phyloP scores from a whole-genome alignment of 2,888 invertebrate genomes.

The Lysandra coridon region DNA sequence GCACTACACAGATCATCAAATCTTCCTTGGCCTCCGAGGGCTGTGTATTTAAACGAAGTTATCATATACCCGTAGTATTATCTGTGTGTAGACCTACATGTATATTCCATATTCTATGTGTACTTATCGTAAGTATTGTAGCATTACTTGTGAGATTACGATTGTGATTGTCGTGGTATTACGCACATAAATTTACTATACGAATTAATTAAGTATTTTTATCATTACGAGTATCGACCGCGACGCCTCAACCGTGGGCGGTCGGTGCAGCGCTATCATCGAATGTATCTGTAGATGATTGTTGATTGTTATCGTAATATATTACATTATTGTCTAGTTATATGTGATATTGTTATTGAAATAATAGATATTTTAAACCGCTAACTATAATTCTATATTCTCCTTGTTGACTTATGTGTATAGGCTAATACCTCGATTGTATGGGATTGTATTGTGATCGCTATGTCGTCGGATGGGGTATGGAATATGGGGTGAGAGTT shows the following conservation, averaged over 20 bases:
- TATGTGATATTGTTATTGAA: constrained; percentile 80
- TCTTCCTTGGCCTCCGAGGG: constrained; percentile 21
- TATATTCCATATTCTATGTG: constrained; percentile 34
- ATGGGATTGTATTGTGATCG: background rate
- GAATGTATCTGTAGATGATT: constrained; percentile 63
- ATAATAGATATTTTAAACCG: constrained; percentile 72
- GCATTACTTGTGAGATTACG: constrained; percentile 19
- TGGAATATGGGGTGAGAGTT: background rate
- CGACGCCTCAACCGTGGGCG: background rate
- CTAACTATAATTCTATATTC: constrained; percentile 67
- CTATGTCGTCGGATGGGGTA: background rate
- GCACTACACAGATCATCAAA: constrained; percentile 25
- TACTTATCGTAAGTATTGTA: constrained; percentile 26
- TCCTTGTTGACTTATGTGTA: constrained; percentile 77
- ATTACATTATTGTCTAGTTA: constrained; percentile 72
- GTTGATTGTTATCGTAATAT: constrained; percentile 72
- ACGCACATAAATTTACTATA: constrained; percentile 67
- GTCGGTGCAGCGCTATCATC: constrained; percentile 56
- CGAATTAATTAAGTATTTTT: constrained; percentile 64
- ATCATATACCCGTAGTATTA: constrained; percentile 30
- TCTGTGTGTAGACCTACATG: constrained; percentile 32
- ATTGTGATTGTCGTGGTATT: constrained; percentile 53
- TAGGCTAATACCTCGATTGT: constrained; percentile 47
- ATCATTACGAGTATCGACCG: constrained; percentile 47
- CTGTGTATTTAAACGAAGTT: constrained; percentile 23